Base-by-base conservation (phyloP, 2,113 vertebrate genomes). In the Xyliphius kryptos region DNA sequence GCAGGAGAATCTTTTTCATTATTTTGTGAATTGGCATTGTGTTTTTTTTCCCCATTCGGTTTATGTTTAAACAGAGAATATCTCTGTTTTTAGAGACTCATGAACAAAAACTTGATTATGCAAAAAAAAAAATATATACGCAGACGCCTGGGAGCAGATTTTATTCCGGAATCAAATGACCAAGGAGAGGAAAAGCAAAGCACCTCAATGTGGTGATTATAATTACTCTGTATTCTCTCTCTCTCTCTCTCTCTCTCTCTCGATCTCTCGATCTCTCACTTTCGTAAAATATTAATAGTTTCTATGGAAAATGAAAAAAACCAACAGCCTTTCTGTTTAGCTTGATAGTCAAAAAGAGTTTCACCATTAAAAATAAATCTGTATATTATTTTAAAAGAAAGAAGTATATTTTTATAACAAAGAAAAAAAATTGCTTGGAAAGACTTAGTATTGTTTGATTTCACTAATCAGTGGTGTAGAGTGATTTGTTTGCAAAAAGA, bases 321-420 rank as follows among this genome's bases (percentile, higher is more conserved):
- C n/a, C n/a, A n/a, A 77, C 78, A 79, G 78, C 79, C 78, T 86
- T 82, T 80, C 79, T 84, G 78, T 85, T 85, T 82, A 87, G 80
- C 76, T 83, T 81, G 77, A 81, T 83, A 85, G 81, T 62, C 72
- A 81, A 74, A 80, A n/a, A n/a, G n/a, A n/a, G n/a, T n/a, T n/a
- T n/a, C n/a, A n/a, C n/a, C n/a, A n/a, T n/a, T 81, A 81, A 78
- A 66, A 69, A 76, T 44, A 71, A 78, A 79, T 69, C 56, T 83
- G 82, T 86, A 77, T 81, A 82, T 85, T 84, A 84, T 87, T 87
- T 88, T 87, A 82, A 83, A 79, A 75, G 76, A 81, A 80, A 83
- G 79, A 79, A 77, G 78, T 87, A 71, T 88, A 86, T 89, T 89
- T 89, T 89, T 89, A 79, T 89, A 88, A 86, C 67, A n/a, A n/a